Evolutionary conservation across 1,140 invertebrate species (phyloP).

Genomic region (Caerostris darwini): DNA sequence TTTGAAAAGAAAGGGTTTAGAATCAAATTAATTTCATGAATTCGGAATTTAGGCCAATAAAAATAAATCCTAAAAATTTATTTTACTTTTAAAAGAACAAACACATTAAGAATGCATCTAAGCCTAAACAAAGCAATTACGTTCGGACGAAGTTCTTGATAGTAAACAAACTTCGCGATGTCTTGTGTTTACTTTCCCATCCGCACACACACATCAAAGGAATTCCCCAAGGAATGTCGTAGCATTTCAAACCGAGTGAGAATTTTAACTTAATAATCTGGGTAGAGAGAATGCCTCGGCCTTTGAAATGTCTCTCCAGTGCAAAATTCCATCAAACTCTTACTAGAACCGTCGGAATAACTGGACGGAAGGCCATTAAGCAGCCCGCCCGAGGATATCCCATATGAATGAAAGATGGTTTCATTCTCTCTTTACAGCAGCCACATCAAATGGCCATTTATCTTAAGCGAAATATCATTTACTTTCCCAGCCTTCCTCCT

Average conservation of each 20-base stretch:
- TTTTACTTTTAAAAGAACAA: too few relatives aligned
- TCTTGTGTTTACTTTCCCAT: too few relatives aligned
- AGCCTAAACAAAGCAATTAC: too few relatives aligned
- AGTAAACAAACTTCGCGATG: too few relatives aligned
- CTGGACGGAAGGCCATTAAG: conserved; percentile 11
- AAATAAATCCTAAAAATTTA: too few relatives aligned
- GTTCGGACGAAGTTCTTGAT: too few relatives aligned
- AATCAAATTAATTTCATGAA: too few relatives aligned
- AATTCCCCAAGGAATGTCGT: background rate
- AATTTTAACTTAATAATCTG: background rate
- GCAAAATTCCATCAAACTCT: conserved; percentile 21
- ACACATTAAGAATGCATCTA: too few relatives aligned
- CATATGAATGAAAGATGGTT: conserved; percentile 22
- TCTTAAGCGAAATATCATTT: conserved; percentile 45
- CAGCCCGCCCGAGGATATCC: background rate
- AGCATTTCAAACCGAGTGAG: background rate
- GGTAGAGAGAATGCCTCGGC: background rate
- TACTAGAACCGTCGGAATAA: background rate
- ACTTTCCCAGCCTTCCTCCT: background rate
- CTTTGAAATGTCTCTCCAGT: conserved; percentile 15
- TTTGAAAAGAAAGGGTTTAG: too few relatives aligned
- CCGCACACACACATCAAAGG: too few relatives aligned
- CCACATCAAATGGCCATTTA: conserved; percentile 33
- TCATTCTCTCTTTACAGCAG: background rate
- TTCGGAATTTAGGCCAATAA: too few relatives aligned